Percentiles rank a stretch among this genome's conserved stretches.
These are phyloP conservation scores for Hemicrepidius hirtus DNA, from an alignment of 2,888 invertebrate genomes.

Conservation along the genomic window DNA sequence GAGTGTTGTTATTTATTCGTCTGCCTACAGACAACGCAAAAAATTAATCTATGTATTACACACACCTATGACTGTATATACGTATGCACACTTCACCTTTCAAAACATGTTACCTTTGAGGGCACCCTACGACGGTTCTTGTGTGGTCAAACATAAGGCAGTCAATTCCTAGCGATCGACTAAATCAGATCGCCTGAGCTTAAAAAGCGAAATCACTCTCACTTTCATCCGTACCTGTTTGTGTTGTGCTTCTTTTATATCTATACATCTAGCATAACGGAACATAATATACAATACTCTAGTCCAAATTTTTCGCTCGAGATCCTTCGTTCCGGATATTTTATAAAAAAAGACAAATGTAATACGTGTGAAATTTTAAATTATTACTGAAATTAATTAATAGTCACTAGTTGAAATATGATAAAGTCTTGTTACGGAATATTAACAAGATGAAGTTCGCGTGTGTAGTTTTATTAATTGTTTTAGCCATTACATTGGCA, in stretches of 20 bases:
- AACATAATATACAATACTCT: background rate
- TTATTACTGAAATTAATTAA: background rate
- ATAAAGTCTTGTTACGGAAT: background rate
- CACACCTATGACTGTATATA: slow-evolving; percentile 22
- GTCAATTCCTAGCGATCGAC: slow-evolving; percentile 64
- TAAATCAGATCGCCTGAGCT: slow-evolving; percentile 61
- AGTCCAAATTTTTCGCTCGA: background rate
- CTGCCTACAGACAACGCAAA: slow-evolving; percentile 14
- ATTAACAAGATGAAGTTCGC: slow-evolving; percentile 30
- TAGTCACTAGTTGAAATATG: background rate
- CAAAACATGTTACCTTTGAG: slow-evolving; percentile 50
- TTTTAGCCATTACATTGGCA: slow-evolving; percentile 51
- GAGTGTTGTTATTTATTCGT: slow-evolving; percentile 11
- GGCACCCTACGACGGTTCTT: slow-evolving; percentile 44
- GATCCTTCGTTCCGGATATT: background rate
- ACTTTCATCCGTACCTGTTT: slow-evolving; percentile 53
- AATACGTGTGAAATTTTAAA: background rate
- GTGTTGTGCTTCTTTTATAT: background rate
- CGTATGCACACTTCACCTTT: slow-evolving; percentile 47
- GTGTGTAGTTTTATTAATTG: slow-evolving; percentile 43
- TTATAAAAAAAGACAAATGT: background rate
- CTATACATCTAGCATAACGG: background rate
- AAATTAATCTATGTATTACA: slow-evolving; percentile 22
- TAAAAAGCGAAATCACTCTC: slow-evolving; percentile 61
- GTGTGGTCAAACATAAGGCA: slow-evolving; percentile 51